These are phyloP conservation scores for Esperia sulphurella DNA, from an alignment of 2,888 invertebrate species.

Conservation along the genomic window DNA sequence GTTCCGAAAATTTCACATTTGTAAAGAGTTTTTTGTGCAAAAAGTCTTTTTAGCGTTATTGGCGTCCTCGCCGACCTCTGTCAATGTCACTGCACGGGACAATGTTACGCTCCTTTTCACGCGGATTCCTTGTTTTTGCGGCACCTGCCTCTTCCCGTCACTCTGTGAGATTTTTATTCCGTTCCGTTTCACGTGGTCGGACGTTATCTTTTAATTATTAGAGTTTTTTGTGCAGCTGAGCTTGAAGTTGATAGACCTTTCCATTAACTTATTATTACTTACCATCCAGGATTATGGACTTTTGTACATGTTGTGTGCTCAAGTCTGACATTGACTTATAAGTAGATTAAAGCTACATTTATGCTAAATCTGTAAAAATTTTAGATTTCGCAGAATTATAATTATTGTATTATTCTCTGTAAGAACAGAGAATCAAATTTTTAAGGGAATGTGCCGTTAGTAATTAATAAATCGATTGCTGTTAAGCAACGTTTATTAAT, in stretches of 20 bases:
- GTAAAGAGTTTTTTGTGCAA: slow-evolving; percentile 13
- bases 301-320: neutral
- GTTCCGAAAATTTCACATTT: slow-evolving; percentile 3
- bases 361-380: too few species aligned
- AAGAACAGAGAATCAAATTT: too few species aligned
- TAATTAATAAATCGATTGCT: too few species aligned
- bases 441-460: too few species aligned
- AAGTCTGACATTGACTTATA: too few species aligned
- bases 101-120: slow-evolving; percentile 27
- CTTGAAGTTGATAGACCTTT: neutral
- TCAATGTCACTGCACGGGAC: slow-evolving; percentile 34
- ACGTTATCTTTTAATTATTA: slow-evolving; percentile 6
- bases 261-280: neutral
- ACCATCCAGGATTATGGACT: neutral
- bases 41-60: slow-evolving; percentile 29
- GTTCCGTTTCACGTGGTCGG: slow-evolving; percentile 18
- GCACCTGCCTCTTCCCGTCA: slow-evolving; percentile 31
- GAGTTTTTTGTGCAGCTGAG: slow-evolving; percentile 3
- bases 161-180: slow-evolving; percentile 29
- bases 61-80: slow-evolving; percentile 28
- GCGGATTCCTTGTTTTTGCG: slow-evolving; percentile 27
- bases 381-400: too few species aligned
- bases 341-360: too few species aligned
- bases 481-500: too few species aligned
- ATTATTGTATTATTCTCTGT: too few species aligned